These are phyloP conservation scores for Fragum whitleyi DNA, from an alignment of 2,888 invertebrate genomes.

Conservation along the genomic window DNA sequence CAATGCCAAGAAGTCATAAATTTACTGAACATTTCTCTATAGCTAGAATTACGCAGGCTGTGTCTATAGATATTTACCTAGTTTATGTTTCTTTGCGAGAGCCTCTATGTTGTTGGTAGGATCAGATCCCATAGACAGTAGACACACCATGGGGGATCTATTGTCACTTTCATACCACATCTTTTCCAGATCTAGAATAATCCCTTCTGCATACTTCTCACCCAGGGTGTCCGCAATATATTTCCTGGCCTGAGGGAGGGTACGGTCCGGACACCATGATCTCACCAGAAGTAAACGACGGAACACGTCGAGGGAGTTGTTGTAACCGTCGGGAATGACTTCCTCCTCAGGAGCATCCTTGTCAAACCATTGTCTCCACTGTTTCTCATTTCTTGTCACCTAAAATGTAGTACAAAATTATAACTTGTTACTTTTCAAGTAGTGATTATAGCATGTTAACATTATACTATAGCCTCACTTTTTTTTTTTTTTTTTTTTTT, in stretches of 20 bases:
- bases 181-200: slow-evolving; percentile 85
- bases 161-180: slow-evolving; percentile 84
- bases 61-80: slow-evolving; percentile 80
- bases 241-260: slow-evolving; percentile 83
- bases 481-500: too few species aligned
- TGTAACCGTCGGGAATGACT: slow-evolving; percentile 85
- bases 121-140: slow-evolving; percentile 85
- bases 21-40: too few species aligned
- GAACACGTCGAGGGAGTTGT: slow-evolving; percentile 84
- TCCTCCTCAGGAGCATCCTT: slow-evolving; percentile 85
- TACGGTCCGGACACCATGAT: slow-evolving; percentile 85
- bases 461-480: too few species aligned
- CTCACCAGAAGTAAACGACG: slow-evolving; percentile 84
- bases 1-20: too few species aligned
- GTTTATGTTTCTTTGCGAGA: slow-evolving; percentile 84
- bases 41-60: too few species aligned
- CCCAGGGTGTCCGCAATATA: slow-evolving; percentile 84
- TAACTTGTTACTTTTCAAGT: too few species aligned
- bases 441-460: too few species aligned
- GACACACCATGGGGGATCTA: slow-evolving; percentile 84
- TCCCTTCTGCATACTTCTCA: slow-evolving; percentile 84
- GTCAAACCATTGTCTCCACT: slow-evolving; percentile 85
- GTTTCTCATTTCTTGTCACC: slow-evolving; percentile 81
- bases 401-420: too few species aligned
- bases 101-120: slow-evolving; percentile 84